Evolutionary conservation across 2,797 vertebrate genomes (phyloP).

Genomic region (Manis javanica): DNA sequence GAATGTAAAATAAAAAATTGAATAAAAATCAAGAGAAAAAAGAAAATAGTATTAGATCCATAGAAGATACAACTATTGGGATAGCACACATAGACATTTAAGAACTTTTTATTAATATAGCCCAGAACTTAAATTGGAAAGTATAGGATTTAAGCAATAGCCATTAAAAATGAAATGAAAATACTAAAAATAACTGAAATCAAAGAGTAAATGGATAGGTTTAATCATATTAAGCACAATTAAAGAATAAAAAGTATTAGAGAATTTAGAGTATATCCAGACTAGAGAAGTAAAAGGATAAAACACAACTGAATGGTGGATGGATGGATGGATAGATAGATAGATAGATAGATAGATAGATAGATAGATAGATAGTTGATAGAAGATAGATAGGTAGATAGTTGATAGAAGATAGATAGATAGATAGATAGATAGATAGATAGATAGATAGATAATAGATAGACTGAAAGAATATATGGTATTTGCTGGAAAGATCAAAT

Average conservation of each 20-base stretch:
- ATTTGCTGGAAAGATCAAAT: neutral
- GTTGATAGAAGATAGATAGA: no score
- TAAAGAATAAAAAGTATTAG: neutral
- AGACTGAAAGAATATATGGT: neutral
- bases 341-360: no score
- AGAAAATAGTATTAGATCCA: neutral
- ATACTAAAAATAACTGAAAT: neutral
- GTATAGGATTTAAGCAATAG: neutral
- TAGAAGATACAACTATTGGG: neutral
- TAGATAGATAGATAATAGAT: no score
- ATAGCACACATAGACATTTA: neutral
- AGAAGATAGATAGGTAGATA: no score
- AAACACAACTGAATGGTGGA: neutral
- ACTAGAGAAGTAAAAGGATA: neutral
- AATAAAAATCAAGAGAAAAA: neutral
- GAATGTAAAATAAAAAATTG: neutral
- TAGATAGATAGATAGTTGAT: no score
- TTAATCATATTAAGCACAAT: neutral
- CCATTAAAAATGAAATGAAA: neutral
- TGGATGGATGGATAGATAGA: no score
- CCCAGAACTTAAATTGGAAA: neutral
- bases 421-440: no score
- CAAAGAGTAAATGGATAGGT: neutral
- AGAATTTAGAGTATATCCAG: neutral
- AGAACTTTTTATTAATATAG: neutral